Conservation (phyloP, 2,113 vertebrate species). For the Tringa solitaria region DNA sequence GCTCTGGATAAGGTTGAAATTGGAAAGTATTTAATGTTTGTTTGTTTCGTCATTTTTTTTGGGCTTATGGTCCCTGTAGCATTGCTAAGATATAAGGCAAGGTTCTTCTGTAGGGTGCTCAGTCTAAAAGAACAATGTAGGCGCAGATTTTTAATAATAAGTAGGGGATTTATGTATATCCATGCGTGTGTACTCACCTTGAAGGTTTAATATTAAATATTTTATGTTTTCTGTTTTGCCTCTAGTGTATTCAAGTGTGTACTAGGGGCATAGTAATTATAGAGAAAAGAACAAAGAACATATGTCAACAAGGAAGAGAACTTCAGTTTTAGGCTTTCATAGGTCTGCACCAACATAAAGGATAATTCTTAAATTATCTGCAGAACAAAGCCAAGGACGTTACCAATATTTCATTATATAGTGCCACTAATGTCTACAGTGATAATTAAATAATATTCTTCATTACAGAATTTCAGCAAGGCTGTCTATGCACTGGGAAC, state of each 20-base stretch:
- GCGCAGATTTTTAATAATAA: neutral
- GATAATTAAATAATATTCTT: neutral
- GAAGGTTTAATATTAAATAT: slow-evolving; percentile 32
- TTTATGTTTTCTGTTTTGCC: neutral
- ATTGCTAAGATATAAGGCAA: neutral
- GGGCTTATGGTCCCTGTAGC: neutral
- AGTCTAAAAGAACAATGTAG: neutral
- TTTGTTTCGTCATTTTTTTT: neutral
- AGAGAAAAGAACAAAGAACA: neutral
- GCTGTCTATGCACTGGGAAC: neutral
- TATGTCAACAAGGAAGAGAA: neutral
- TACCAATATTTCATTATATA: neutral
- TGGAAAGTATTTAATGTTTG: neutral
- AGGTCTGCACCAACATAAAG: neutral
- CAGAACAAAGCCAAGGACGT: neutral
- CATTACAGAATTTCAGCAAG: neutral
- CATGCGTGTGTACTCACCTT: neutral
- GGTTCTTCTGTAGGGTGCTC: neutral
- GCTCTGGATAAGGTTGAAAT: neutral
- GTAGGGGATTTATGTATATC: neutral
- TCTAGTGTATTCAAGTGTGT: neutral
- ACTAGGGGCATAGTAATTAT: neutral
- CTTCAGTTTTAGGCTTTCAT: neutral
- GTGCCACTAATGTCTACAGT: neutral
- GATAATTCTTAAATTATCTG: neutral